phyloP scores from a whole-genome alignment of 2,888 invertebrate species.

The Ornithoptera priamus region DNA sequence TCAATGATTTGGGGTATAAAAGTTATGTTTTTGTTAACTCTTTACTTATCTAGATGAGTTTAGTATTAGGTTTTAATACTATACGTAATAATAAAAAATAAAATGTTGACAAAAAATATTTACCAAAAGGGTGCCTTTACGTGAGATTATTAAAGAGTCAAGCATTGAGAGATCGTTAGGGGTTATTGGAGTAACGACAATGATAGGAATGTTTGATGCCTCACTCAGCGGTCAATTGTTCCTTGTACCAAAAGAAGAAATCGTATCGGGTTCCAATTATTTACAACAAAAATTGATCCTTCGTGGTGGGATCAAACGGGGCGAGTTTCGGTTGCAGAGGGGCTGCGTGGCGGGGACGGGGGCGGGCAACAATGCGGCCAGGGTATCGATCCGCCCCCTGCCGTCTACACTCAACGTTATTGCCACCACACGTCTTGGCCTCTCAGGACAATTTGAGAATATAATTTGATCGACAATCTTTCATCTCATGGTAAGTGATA shows the following conservation, averaged over 20 bases:
- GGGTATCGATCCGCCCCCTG: constrained; percentile 67
- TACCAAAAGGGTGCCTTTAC: too few species aligned
- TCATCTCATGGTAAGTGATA: too few species aligned
- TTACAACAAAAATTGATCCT: constrained; percentile 76
- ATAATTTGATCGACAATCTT: too few species aligned
- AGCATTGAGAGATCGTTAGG: background rate
- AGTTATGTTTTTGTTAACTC: too few species aligned
- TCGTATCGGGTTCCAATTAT: constrained; percentile 38
- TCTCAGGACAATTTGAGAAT: background rate
- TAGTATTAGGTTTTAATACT: too few species aligned
- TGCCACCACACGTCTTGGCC: constrained; percentile 5
- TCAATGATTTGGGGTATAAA: too few species aligned
- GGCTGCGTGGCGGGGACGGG: constrained; percentile 46
- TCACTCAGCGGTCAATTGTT: constrained; percentile 9
- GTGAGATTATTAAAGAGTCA: too few species aligned
- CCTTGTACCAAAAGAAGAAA: constrained; percentile 18
- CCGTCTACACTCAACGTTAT: constrained; percentile 26
- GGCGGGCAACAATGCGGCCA: constrained; percentile 74
- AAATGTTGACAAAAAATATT: too few species aligned
- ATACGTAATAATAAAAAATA: too few species aligned
- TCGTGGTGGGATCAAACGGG: constrained; percentile 72
- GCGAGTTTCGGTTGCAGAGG: constrained; percentile 63
- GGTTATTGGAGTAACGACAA: background rate
- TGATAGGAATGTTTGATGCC: constrained; percentile 1
- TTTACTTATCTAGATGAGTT: too few species aligned